Percentiles rank a stretch among this genome's conserved stretches.
These are phyloP conservation scores for Lophura nycthemera DNA, from an alignment of 2,113 vertebrate genomes.

Conservation along the genomic window DNA sequence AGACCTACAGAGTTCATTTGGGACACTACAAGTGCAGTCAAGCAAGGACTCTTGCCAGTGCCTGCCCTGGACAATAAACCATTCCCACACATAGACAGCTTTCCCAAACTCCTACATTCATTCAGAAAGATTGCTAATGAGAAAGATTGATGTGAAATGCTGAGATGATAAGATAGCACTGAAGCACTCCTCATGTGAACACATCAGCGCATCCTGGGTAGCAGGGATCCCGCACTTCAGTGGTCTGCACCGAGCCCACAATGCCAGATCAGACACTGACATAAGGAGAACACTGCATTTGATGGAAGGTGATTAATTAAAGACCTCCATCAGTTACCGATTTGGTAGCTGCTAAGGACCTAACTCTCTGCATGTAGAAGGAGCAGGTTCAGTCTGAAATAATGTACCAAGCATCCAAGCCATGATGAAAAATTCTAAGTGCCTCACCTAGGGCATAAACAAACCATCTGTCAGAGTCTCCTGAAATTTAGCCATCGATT, in stretches of 20 bases:
- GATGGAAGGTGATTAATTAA: not conserved
- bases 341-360: not conserved
- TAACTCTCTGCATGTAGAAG: not conserved
- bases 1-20: not conserved
- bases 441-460: not conserved
- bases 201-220: not conserved
- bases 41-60: not conserved
- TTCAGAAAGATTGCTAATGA: not conserved
- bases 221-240: not conserved
- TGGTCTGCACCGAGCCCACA: not conserved
- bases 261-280: not conserved
- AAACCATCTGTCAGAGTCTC: not conserved
- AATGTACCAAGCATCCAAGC: not conserved
- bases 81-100: not conserved
- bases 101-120: not conserved
- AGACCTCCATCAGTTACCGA: not conserved
- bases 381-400: not conserved
- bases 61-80: not conserved
- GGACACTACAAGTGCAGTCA: not conserved
- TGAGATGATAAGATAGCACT: not conserved
- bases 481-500: not conserved
- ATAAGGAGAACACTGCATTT: not conserved
- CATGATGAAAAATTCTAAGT: not conserved
- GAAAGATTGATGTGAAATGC: not conserved
- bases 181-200: not conserved